These are phyloP conservation scores for Neostethus bicornis DNA, from an alignment of 2,797 vertebrate species.

Conservation along the genomic window DNA sequence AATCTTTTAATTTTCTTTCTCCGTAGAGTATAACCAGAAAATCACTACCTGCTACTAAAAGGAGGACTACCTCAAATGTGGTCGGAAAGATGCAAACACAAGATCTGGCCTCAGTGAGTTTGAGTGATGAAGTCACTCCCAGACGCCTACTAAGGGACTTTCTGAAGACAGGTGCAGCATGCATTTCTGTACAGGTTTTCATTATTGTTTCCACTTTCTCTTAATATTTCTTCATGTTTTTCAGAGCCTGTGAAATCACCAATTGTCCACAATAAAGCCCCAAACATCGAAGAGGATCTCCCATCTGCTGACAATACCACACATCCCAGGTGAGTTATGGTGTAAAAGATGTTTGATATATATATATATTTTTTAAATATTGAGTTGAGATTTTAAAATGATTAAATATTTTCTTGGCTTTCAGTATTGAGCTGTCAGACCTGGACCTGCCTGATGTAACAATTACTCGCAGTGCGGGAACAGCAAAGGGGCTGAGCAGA, in stretches of 20 bases:
- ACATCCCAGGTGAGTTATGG: constrained; percentile 56
- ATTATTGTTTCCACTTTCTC: neutral
- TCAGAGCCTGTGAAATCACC: constrained; percentile 75
- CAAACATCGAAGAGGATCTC: constrained; percentile 18
- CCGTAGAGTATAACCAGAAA: constrained; percentile 65
- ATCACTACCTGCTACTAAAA: constrained; percentile 26
- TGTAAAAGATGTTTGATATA: neutral
- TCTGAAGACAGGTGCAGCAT: constrained; percentile 61
- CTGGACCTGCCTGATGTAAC: constrained; percentile 77
- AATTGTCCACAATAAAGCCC: constrained; percentile 59
- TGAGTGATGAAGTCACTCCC: constrained; percentile 64
- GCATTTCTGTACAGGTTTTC: no score
- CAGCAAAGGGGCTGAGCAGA: constrained; percentile 68
- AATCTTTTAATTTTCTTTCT: neutral
- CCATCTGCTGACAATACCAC: constrained; percentile 41
- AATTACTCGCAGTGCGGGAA: constrained; percentile 45
- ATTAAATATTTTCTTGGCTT: constrained; percentile 22
- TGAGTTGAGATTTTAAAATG: no score
- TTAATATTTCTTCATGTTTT: constrained; percentile 24
- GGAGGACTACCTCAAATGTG: constrained; percentile 20
- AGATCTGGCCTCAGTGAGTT: constrained; percentile 22
- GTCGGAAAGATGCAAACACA: constrained; percentile 8
- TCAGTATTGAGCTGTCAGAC: constrained; percentile 69
- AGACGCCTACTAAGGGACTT: constrained; percentile 71
- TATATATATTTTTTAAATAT: neutral